A percentile compares a stretch with the other conserved stretches of the same genome.
phyloP scores from a whole-genome alignment of 2,797 vertebrate genomes.

The Enteromius trimaculatus region DNA sequence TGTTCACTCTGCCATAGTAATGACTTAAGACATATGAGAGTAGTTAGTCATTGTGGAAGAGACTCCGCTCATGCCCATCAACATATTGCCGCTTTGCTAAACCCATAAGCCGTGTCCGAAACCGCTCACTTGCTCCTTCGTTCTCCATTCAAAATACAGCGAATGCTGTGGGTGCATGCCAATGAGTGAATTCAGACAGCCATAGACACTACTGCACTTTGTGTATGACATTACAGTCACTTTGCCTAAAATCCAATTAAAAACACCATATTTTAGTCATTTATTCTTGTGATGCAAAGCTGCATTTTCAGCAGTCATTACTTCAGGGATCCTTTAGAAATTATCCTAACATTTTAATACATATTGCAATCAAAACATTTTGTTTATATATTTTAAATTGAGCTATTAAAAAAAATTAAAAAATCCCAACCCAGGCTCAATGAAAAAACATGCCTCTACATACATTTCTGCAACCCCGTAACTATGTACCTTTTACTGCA shows the following conservation, averaged over 20 bases:
- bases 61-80: slow-evolving; percentile 14
- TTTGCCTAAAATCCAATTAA: background rate
- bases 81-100: slow-evolving; percentile 8
- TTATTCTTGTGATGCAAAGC: too few species aligned
- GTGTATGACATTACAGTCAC: background rate
- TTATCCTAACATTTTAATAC: too few species aligned
- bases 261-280: too few species aligned
- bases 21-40: slow-evolving; percentile 36
- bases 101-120: background rate
- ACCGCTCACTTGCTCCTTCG: background rate
- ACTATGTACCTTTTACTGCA: too few species aligned
- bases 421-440: too few species aligned
- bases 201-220: background rate
- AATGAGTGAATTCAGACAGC: background rate
- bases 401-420: too few species aligned
- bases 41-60: slow-evolving; percentile 25
- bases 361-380: too few species aligned
- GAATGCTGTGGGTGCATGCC: background rate
- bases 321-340: too few species aligned
- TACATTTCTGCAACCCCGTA: too few species aligned
- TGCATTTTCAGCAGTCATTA: too few species aligned
- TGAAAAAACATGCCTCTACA: too few species aligned
- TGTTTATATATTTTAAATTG: too few species aligned
- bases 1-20: slow-evolving; percentile 25
- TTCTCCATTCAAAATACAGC: background rate